phyloP scores from a whole-genome alignment of 2,113 vertebrate genomes.

The Phaethon lepturus region DNA sequence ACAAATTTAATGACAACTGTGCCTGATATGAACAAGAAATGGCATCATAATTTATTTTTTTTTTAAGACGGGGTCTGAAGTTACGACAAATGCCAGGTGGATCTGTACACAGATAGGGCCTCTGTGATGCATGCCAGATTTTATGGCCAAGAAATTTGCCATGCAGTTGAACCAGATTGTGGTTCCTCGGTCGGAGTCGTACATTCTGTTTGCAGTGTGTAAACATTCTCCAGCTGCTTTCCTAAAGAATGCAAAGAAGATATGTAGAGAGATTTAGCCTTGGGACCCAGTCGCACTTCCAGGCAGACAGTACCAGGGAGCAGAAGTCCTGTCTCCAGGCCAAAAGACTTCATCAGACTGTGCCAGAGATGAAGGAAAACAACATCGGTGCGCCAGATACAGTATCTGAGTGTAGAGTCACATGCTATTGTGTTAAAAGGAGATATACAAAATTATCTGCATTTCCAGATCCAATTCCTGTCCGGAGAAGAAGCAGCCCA shows the following conservation, averaged over 20 bases:
- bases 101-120: constrained; percentile 62
- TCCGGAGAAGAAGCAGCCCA: constrained; percentile 19
- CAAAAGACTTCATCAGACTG: neutral
- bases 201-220: constrained; percentile 83
- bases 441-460: constrained; percentile 25
- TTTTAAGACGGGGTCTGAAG: constrained; percentile 43
- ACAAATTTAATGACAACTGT: constrained; percentile 75
- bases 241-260: constrained; percentile 50
- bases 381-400: neutral
- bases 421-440: constrained; percentile 1
- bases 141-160: constrained; percentile 69
- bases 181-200: constrained; percentile 51
- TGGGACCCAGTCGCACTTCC: constrained; percentile 8
- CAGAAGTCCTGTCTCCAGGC: constrained; percentile 10
- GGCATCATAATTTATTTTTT: constrained; percentile 1
- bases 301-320: constrained; percentile 30
- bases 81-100: constrained; percentile 61
- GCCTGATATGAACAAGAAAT: constrained; percentile 67
- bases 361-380: neutral
- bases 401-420: constrained; percentile 6
- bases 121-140: constrained; percentile 73
- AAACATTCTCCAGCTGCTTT: constrained; percentile 82
- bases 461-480: neutral
- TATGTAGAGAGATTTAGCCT: constrained; percentile 24
- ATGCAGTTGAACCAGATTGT: constrained; percentile 65